Percentiles rank a stretch among this genome's conserved stretches.
Evolutionary conservation across 2,888 invertebrate genomes (phyloP).

Genomic region (Iselma pallidipennis): DNA sequence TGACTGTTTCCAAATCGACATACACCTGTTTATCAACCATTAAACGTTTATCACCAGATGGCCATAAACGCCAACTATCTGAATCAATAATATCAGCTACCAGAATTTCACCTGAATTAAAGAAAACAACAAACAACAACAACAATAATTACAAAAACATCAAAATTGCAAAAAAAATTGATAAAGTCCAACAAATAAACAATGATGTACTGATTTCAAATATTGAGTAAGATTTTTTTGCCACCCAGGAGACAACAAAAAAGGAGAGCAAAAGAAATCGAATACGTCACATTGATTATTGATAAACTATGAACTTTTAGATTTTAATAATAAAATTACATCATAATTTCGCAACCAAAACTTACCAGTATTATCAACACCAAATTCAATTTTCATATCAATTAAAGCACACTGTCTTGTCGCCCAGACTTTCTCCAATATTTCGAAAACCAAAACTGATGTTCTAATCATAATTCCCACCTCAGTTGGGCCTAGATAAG

Average conservation of each 20-base stretch:
- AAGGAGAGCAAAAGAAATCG: too few species aligned
- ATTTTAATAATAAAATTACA: constrained; percentile 9
- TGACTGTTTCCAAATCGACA: constrained; percentile 86
- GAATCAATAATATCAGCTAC: constrained; percentile 97
- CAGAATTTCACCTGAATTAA: constrained; percentile 85
- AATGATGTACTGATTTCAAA: too few species aligned
- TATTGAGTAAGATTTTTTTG: too few species aligned
- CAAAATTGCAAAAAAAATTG: too few species aligned
- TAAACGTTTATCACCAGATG: constrained; percentile 89
- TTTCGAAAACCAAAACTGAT: constrained; percentile 87
- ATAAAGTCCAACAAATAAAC: too few species aligned
- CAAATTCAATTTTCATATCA: constrained; percentile 99
- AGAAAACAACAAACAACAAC: too few species aligned
- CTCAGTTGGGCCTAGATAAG: constrained; percentile 71
- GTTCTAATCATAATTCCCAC: constrained; percentile 87
- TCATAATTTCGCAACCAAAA: constrained; percentile 15
- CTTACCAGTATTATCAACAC: constrained; percentile 73
- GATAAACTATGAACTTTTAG: not conserved
- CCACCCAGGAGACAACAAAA: too few species aligned
- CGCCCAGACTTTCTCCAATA: constrained; percentile 92
- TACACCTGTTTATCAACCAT: constrained; percentile 99
- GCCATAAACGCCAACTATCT: constrained; percentile 98
- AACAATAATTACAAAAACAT: too few species aligned
- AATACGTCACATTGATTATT: too few species aligned
- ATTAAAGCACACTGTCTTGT: constrained; percentile 88